Base-by-base conservation (phyloP, 2,888 invertebrate species). In the Gnatocerus cornutus region DNA sequence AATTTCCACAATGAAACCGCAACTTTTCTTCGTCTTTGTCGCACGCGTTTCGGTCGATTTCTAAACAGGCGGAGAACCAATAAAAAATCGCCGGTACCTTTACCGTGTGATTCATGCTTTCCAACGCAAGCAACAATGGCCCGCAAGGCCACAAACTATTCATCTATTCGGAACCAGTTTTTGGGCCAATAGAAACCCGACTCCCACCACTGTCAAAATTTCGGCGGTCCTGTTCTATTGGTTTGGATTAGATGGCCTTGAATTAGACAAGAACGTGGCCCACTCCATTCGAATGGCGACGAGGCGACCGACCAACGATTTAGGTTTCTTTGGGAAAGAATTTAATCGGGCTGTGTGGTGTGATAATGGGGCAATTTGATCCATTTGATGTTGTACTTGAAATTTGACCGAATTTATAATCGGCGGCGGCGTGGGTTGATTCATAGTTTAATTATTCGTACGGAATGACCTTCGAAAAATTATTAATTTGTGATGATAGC, bases 151-250 rank as follows among this genome's bases (percentile, higher is more conserved):
- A 64, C 45, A 74, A 73, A 74, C 74, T 74, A 77, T 77, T 77
- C 76, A 71, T 75, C 76, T 76, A 76, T 76, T 73, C 71, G 64
- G 74, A 76, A 78, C 78, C 72, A 61, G 78, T 77, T 77, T 77
- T 73, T 66, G 72, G 73, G 72, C 77, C 79, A 79, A 79, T 79
- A 68, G 74, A 71, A 59, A 46, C 58, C 39, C 61, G 50, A 62
- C 41, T 76, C 77, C 76, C 76, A 74, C 73, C 76, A 74, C 73
- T 53, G 50, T 50, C 33, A 46, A 69, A 76, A 73, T 76, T 78
- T 74, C 45, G 64, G 52, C 64, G 48, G 43, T 39, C 39, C 52
- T 50, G 62, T 61, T 53, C 55, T 39, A 68, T 68, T 68, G 68
- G 68, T 46, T 27, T 30, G 10, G 45, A 53, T 78, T 79, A 77